A percentile compares a stretch with the other conserved stretches of the same genome.
Conservation (phyloP, 53 echinoderm and acorn worm genomes). For the Crossaster papposus region DNA sequence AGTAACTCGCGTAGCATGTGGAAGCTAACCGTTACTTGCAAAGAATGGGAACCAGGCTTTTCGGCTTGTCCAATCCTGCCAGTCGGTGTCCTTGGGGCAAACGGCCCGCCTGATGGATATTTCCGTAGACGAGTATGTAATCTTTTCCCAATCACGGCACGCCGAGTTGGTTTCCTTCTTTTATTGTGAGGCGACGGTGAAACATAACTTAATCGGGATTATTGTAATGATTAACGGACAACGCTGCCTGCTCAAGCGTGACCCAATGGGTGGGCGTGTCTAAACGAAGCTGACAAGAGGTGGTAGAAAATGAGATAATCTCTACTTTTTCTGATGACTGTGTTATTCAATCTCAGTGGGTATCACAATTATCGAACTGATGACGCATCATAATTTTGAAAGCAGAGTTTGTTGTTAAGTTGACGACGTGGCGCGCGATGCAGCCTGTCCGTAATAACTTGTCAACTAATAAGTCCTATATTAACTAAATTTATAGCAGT, state of each 20-base stretch:
- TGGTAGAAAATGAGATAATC: neutral
- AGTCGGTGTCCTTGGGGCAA: neutral
- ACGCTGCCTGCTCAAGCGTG: neutral
- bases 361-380: neutral
- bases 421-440: neutral
- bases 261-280: conserved; percentile 2
- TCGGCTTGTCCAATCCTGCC: neutral
- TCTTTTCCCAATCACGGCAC: conserved; percentile 36
- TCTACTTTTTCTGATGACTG: neutral
- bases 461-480: no score
- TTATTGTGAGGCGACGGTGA: neutral
- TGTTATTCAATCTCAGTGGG: neutral
- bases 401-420: neutral
- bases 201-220: conserved; percentile 13
- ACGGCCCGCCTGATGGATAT: neutral
- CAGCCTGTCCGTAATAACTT: no score
- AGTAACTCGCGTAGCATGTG: conserved; percentile 16
- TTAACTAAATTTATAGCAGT: no score
- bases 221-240: neutral
- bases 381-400: neutral
- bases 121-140: conserved; percentile 30
- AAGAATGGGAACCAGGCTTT: neutral
- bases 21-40: neutral
- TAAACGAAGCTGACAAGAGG: neutral
- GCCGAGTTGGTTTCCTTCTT: conserved; percentile 4